A percentile compares a stretch with the other conserved stretches of the same genome.
Evolutionary conservation across 2,888 invertebrate genomes (phyloP).

Genomic region (Mechanitis messenoides): DNA sequence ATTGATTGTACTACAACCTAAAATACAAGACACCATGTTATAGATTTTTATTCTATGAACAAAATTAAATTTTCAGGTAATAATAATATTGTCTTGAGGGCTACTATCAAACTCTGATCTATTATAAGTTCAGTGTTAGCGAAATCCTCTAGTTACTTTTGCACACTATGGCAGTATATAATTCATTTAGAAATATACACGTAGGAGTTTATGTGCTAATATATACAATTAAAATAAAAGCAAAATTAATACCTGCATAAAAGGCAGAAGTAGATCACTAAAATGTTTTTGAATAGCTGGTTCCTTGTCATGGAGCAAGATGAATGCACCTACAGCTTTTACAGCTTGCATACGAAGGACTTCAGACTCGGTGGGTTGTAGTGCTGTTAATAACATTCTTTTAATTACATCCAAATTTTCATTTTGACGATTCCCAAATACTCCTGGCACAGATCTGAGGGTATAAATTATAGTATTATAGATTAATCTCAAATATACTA

Average conservation of each 20-base stretch:
- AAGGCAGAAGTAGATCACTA: conserved; percentile 86
- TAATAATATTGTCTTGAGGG: conserved; percentile 51
- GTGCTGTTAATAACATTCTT: conserved; percentile 92
- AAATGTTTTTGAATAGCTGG: conserved; percentile 92
- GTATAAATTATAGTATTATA: neutral
- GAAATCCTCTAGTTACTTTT: conserved; percentile 62
- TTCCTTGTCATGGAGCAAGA: conserved; percentile 95
- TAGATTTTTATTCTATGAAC: conserved; percentile 7
- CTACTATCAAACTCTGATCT: conserved; percentile 73
- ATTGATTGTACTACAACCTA: conserved; percentile 88
- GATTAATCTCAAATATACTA: neutral
- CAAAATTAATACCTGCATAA: conserved; percentile 78
- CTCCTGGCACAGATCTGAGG: conserved; percentile 91
- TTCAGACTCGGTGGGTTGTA: conserved; percentile 82
- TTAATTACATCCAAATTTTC: conserved; percentile 95
- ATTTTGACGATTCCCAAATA: conserved; percentile 96
- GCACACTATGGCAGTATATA: conserved; percentile 68
- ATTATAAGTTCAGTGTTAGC: conserved; percentile 64
- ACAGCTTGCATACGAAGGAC: conserved; percentile 89
- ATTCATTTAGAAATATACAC: conserved; percentile 50
- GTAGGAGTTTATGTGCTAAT: conserved; percentile 52
- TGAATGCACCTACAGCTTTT: conserved; percentile 90
- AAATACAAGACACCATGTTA: conserved; percentile 19
- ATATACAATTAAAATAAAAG: conserved; percentile 10
- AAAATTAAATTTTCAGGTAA: conserved; percentile 6